These are phyloP conservation scores for Athalia cordata DNA, from an alignment of 2,888 invertebrate species.

Conservation along the genomic window DNA sequence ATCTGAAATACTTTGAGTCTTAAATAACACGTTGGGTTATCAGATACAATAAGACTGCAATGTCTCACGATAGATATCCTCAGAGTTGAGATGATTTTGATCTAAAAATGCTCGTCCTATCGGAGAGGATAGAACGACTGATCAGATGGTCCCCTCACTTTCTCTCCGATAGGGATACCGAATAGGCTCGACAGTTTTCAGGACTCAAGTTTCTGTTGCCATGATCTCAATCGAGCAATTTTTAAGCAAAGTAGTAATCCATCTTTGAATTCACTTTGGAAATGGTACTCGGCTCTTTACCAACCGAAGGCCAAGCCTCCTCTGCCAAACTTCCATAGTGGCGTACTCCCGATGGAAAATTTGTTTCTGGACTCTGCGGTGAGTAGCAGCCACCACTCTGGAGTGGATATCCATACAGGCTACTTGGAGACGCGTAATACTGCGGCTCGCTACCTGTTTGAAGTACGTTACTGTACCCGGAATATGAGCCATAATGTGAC, in stretches of 20 bases:
- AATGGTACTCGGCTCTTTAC: slow-evolving; percentile 56
- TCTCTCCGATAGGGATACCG: background rate
- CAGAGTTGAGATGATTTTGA: too few species aligned
- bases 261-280: slow-evolving; percentile 55
- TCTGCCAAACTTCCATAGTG: slow-evolving; percentile 70
- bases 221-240: background rate
- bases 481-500: slow-evolving; percentile 68
- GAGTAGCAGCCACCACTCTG: slow-evolving; percentile 71
- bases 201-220: background rate
- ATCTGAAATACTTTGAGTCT: too few species aligned
- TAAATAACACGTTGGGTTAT: too few species aligned
- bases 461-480: slow-evolving; percentile 68
- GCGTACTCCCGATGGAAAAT: slow-evolving; percentile 68
- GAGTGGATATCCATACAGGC: slow-evolving; percentile 64
- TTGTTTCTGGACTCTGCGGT: slow-evolving; percentile 66
- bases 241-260: slow-evolving; percentile 57
- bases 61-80: too few species aligned
- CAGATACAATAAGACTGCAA: too few species aligned
- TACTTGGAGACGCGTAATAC: slow-evolving; percentile 61
- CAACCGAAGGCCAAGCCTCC: slow-evolving; percentile 66
- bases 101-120: too few species aligned
- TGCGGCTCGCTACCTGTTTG: slow-evolving; percentile 60
- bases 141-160: background rate
- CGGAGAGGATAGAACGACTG: too few species aligned
- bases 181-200: background rate